Conservation (phyloP, 2,797 vertebrate genomes). For the Coccyzus lansbergi region DNA sequence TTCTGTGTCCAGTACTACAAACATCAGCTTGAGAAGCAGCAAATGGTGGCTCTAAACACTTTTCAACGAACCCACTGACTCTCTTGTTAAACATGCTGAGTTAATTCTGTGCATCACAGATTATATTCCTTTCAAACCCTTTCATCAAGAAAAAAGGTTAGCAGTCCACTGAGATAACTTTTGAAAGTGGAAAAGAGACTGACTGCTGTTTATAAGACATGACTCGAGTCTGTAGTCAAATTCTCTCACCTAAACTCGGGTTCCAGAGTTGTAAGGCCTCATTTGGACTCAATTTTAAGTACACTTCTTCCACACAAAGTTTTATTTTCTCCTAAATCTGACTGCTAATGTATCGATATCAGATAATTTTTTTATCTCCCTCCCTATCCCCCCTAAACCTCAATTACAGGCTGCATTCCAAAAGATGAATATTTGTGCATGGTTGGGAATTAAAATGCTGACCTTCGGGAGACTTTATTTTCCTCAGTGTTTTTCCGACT, state of each 20-base stretch:
- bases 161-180: background rate
- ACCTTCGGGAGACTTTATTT: constrained; percentile 82
- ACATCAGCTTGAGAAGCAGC: constrained; percentile 3
- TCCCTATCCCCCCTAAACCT: constrained; percentile 32
- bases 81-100: background rate
- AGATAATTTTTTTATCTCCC: constrained; percentile 6
- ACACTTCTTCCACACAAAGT: background rate
- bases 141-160: background rate
- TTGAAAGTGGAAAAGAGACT: background rate
- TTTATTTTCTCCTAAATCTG: constrained; percentile 45
- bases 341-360: constrained; percentile 51
- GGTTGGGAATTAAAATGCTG: constrained; percentile 78
- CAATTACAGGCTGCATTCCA: constrained; percentile 70
- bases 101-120: background rate
- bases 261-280: background rate
- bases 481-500: constrained; percentile 79
- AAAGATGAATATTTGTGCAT: constrained; percentile 64
- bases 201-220: background rate
- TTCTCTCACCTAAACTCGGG: background rate
- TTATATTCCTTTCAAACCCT: background rate
- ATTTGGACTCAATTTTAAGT: background rate
- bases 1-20: constrained; percentile 43
- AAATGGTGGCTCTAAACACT: constrained; percentile 28
- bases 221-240: background rate
- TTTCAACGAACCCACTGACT: background rate